Evolutionary conservation across 2,113 vertebrate genomes (phyloP), one percentile per base, ranked within the genome.

Genomic region (Paracanthobrama guichenoti): DNA sequence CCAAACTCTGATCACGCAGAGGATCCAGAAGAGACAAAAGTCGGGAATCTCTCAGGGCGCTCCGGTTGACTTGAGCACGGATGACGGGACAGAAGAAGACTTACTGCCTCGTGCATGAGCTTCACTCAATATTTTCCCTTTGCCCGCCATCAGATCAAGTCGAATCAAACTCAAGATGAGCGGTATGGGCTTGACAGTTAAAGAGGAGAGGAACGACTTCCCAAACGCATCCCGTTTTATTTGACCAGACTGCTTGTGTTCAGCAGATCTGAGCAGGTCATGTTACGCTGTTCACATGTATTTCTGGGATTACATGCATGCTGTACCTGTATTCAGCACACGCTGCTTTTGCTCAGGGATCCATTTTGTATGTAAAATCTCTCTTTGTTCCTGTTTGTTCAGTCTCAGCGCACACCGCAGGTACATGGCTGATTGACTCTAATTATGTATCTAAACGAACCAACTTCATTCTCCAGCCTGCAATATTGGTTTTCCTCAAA

Each of bases 401-500:
- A 71, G 73, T 69, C 46, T 83, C 83, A 71, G 85, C 67, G 75
- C 74, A 76, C 84, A 83, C 71, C 77, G 31, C 72, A 87, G 88
- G 84, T 86, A 74, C 59, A 79, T 81, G 83, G 87, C 83, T 62
- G 88, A 91, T 88, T 90, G 87, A 76, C 84, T 90, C 88, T 89
- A 93, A 91, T 92, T 91, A 93, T 90, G 90, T 91, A 90, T 92
- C 89, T 87, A 90, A 90, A 76, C 88, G 28, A 60, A 91, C 88
- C 81, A 42, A 79, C 87, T 85, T 14, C 79, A 81, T 81, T 82
- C 87, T 90, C 82, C 83, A 88, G 88, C 60, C 86, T 46, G 86
- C 91, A 91, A 83, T 88, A 90, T 88, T 89, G 90, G 90, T 81
- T 91, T 86, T 87, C 76, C 91, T 89, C 90, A 91, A 89, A 86